A percentile compares a stretch with the other conserved stretches of the same genome.
Conservation (phyloP, 2,797 vertebrate genomes). For the Muscicapa comitata region DNA sequence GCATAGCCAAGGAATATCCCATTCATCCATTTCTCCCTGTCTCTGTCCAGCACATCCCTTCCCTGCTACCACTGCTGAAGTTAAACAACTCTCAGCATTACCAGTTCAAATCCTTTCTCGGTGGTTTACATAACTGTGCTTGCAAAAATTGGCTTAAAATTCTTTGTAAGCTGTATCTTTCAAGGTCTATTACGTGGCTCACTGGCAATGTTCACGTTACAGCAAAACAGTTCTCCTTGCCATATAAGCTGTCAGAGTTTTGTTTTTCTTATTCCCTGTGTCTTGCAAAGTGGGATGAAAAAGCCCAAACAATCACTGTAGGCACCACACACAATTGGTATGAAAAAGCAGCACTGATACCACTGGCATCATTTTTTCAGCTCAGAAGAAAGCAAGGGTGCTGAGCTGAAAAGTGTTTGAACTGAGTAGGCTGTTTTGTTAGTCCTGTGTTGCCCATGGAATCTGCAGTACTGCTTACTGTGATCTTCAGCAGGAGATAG, state of each 20-base stretch:
- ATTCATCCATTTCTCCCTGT: not conserved
- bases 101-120: not conserved
- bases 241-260: not conserved
- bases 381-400: not conserved
- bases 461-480: not conserved
- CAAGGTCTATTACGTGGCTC: not conserved
- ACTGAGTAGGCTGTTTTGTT: not conserved
- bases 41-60: not conserved
- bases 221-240: not conserved
- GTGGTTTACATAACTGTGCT: not conserved
- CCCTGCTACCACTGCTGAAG: not conserved
- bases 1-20: not conserved
- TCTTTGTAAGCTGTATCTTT: not conserved
- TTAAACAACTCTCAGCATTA: not conserved
- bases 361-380: not conserved
- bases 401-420: not conserved
- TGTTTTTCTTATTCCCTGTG: not conserved
- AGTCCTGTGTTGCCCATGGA: not conserved
- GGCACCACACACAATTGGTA: not conserved
- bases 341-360: not conserved
- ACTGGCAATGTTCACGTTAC: not conserved
- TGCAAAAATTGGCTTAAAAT: slow-evolving; percentile 27
- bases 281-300: not conserved
- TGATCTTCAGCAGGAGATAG: not conserved
- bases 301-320: not conserved